Evolutionary conservation across 2,888 invertebrate genomes (phyloP).

Genomic region (Cancer borealis): DNA sequence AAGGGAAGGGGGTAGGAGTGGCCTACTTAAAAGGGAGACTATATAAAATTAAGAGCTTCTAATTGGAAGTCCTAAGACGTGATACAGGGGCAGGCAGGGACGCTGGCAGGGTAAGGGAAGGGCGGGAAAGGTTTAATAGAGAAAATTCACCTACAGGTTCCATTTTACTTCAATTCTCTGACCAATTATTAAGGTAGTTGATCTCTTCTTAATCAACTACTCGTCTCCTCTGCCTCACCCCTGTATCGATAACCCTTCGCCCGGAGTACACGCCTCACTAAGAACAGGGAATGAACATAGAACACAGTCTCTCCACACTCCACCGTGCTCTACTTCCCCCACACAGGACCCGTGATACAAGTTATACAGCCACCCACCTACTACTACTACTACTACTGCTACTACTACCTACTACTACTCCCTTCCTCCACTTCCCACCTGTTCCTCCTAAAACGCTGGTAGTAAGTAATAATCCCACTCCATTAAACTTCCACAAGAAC

Average conservation of each 20-base stretch:
- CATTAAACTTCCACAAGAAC: background rate
- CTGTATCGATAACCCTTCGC: background rate
- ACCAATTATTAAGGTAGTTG: background rate
- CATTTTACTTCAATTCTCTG: background rate
- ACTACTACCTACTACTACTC: background rate
- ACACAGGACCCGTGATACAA: background rate
- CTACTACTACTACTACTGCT: background rate
- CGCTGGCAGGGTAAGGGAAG: background rate
- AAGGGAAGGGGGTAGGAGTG: constrained; percentile 55
- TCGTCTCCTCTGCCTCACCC: background rate
- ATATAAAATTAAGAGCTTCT: constrained; percentile 71
- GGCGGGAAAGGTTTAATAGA: background rate
- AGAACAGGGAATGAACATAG: background rate
- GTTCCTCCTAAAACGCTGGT: background rate
- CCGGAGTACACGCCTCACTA: background rate
- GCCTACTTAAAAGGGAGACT: constrained; percentile 64
- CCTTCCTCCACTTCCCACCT: background rate
- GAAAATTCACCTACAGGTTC: background rate
- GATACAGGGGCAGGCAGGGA: background rate
- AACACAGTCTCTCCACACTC: background rate
- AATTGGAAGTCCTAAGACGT: constrained; percentile 64
- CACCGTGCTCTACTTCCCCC: background rate
- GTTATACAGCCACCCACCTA: background rate
- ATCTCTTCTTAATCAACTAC: background rate
- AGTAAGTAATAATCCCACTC: constrained; percentile 18